phyloP scores from a whole-genome alignment of 2,888 invertebrate species.

The Tenthredo mesomela region DNA sequence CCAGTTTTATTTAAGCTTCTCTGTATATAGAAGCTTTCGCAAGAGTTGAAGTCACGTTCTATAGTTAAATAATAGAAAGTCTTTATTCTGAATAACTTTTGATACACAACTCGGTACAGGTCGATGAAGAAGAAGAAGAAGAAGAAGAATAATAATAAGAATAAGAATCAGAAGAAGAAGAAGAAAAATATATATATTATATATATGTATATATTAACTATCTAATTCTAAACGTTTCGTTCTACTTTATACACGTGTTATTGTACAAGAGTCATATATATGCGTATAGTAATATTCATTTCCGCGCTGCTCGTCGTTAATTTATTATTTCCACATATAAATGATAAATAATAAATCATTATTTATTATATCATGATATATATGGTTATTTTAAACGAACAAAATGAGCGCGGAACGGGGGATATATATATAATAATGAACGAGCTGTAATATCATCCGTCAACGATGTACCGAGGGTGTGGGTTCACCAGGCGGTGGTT shows the following conservation, averaged over 20 bases:
- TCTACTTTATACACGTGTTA: slow-evolving; percentile 26
- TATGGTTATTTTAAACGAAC: not conserved
- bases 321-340: not conserved
- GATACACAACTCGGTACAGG: slow-evolving; percentile 9
- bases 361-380: not conserved
- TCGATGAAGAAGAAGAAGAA: slow-evolving; percentile 2
- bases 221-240: slow-evolving; percentile 9
- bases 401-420: slow-evolving; percentile 2
- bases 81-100: slow-evolving; percentile 34
- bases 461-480: slow-evolving; percentile 65
- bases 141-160: not conserved
- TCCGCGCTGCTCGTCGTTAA: slow-evolving; percentile 29
- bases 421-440: not conserved
- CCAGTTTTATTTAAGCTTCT: not conserved
- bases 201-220: not conserved
- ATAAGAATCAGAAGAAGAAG: not conserved
- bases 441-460: not conserved
- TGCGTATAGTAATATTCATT: slow-evolving; percentile 20
- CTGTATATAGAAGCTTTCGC: not conserved
- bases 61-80: slow-evolving; percentile 1
- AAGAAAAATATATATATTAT: not conserved
- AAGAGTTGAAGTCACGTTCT: slow-evolving; percentile 16
- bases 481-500: slow-evolving; percentile 56
- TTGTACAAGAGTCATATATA: slow-evolving; percentile 5
- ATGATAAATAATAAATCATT: not conserved